Base-by-base conservation (phyloP, 2,797 vertebrate species). In the Pelobates cultripes region DNA sequence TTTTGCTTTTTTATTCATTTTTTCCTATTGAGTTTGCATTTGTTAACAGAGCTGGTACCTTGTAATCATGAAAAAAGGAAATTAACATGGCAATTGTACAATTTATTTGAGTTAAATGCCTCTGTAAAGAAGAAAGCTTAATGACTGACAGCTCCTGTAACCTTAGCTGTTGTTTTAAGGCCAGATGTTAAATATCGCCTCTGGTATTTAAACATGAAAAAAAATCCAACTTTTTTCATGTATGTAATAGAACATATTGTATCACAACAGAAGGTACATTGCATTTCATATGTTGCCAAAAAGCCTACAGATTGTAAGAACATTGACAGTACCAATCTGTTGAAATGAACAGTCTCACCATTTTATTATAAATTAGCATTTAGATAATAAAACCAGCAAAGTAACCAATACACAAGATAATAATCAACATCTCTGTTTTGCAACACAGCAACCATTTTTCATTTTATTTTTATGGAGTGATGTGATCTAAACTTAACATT, bases 401-500 rank as follows among this genome's bases (percentile, higher is more conserved):
- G 9, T 13, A 45, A 71, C 14, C 53, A 43, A 76, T 63, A 14
- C 4, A 64, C 61, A 28, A 53, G 14, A 63, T 60, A 77, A 67
- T 77, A 67, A 67, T 77, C 61, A 76, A 77, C 68, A 77, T 44
- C 72, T 73, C 63, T 81, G 79, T 77, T 81, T 81, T 51, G 1
- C 5, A 82, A 77, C 40, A 43, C 67, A 82, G 45, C 63, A 55
- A 77, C 68, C 47, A 77, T 77, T 77, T 71, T 77, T 77, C 60
- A 77, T 72, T 82, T 76, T 70, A 40, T 77, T 77, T 80, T 72
- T 76, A 82, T 67, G 60, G 74, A 57, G 69, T 68, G 42, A 68
- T 82, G 69, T 77, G 70, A 68, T 73, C 47, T 77, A 77, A 82
- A 77, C 70, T 68, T 77, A 77, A 82, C 80, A 78, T 73, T 82